Percentiles rank a stretch among this genome's conserved stretches.
These are phyloP conservation scores for Synergus gifuensis DNA, from an alignment of 2,888 invertebrate species.

Conservation along the genomic window DNA sequence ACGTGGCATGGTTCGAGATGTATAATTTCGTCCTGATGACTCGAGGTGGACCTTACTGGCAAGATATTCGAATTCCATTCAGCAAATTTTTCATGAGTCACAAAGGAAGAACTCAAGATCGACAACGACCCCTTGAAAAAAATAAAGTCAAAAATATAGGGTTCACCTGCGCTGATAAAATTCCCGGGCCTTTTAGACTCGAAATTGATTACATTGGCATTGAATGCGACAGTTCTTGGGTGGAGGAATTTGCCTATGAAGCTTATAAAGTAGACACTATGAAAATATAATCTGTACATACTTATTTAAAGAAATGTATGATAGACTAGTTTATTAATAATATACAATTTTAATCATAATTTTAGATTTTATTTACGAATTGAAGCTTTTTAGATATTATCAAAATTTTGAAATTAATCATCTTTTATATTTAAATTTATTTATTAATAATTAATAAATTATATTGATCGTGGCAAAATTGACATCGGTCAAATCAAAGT, in stretches of 20 bases:
- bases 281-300: conserved; percentile 2
- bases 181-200: conserved; percentile 90
- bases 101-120: conserved; percentile 93
- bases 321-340: not conserved
- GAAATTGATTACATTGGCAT: conserved; percentile 96
- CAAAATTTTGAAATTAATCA: no score
- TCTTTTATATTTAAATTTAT: no score
- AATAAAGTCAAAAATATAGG: conserved; percentile 86
- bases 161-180: conserved; percentile 89
- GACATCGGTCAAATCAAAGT: not conserved
- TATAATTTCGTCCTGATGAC: conserved; percentile 93
- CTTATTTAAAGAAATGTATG: not conserved
- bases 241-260: conserved; percentile 96
- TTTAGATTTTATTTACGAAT: not conserved
- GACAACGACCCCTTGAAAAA: conserved; percentile 83
- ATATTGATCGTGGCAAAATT: not conserved
- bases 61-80: conserved; percentile 92
- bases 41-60: conserved; percentile 99
- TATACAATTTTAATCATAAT: not conserved
- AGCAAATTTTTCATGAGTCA: conserved; percentile 92
- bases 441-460: not conserved
- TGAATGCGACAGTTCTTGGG: conserved; percentile 88
- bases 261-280: conserved; percentile 3
- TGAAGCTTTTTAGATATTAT: no score
- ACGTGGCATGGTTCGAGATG: conserved; percentile 93